Base-by-base conservation (phyloP, 2,797 vertebrate species). In the Psittacula echo region DNA sequence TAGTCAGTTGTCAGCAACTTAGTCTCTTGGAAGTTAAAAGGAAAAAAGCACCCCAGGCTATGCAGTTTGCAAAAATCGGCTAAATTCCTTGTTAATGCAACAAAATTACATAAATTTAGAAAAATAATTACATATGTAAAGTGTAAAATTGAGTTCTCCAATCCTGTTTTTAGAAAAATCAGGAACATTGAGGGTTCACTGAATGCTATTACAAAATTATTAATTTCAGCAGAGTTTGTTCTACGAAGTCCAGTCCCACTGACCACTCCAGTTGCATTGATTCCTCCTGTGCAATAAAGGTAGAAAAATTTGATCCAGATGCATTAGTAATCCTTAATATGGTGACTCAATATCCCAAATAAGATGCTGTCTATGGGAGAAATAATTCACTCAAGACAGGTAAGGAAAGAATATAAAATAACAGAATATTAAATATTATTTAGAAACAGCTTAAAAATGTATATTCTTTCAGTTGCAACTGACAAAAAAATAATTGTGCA, bases 361-460 rank as follows among this genome's bases (percentile, higher is more conserved):
- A 74, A 5, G 50, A 65, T 7, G 68, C 9, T 44, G 24, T 10
- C 12, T 50, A 64, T 21, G 53, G 39, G n/a, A 37, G 67, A 67
- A 64, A n/a, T 9, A 83, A 74, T 2, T 4, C 10, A 45, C 15
- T 51, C 22, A 71, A 39, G 34, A 64, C 5, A 50, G 0, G 0
- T 7, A 51, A 60, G 27, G 37, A 83, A 76, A 62, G 5, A 80
- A 80, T 89, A 54, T 27, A 42, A 42, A 60, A 19, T 23, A 89
- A 81, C 2, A 79, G 26, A 61, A 48, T 17, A 78, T 11, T 37
- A 58, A 77, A 67, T 56, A 29, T 45, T 13, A 83, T 26, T 73
- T 12, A 21, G 11, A 92, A 92, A 34, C 3, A 29, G 21, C 6
- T 87, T 78, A 61, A 10, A 86, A 93, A 45, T 60, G 2, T n/a